These are phyloP conservation scores for Zaprionus tsacasi DNA, from an alignment of 1,140 invertebrate species.

Conservation along the genomic window DNA sequence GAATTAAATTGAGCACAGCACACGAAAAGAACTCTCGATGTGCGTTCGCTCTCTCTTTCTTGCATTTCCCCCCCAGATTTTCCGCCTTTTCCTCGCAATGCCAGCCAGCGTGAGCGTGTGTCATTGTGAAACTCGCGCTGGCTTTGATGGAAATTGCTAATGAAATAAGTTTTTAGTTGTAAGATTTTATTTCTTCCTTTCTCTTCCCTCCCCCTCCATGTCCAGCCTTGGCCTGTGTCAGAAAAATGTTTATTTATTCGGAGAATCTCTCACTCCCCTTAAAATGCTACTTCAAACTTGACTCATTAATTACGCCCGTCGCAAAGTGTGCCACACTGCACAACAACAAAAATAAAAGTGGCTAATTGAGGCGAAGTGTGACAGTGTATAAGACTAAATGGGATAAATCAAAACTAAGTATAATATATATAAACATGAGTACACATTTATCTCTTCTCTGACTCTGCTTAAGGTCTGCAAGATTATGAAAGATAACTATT, in stretches of 20 bases:
- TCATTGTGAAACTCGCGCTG: slow-evolving; percentile 33
- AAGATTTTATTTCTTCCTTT: slow-evolving; percentile 63
- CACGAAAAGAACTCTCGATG: neutral
- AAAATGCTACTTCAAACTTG: slow-evolving; percentile 10
- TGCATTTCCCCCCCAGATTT: neutral
- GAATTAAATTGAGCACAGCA: slow-evolving; percentile 72
- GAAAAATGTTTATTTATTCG: slow-evolving; percentile 65
- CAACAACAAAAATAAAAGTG: neutral
- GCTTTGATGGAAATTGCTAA: slow-evolving; percentile 77
- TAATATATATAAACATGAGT: neutral
- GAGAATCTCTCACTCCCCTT: slow-evolving; percentile 3
- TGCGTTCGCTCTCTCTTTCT: neutral
- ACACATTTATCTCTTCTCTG: neutral
- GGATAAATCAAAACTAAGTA: slow-evolving; percentile 1
- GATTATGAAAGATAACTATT: neutral
- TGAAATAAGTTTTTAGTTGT: slow-evolving; percentile 79
- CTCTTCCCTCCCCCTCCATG: neutral
- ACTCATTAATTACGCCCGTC: slow-evolving; percentile 24
- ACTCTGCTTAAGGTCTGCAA: neutral
- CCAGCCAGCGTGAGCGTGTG: neutral
- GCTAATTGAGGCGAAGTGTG: slow-evolving; percentile 26
- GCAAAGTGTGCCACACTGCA: neutral
- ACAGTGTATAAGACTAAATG: neutral
- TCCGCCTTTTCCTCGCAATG: neutral
- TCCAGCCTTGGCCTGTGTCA: slow-evolving; percentile 32